Base-by-base conservation (phyloP, 1,140 invertebrate genomes). In the Heliconius eleuchia region DNA sequence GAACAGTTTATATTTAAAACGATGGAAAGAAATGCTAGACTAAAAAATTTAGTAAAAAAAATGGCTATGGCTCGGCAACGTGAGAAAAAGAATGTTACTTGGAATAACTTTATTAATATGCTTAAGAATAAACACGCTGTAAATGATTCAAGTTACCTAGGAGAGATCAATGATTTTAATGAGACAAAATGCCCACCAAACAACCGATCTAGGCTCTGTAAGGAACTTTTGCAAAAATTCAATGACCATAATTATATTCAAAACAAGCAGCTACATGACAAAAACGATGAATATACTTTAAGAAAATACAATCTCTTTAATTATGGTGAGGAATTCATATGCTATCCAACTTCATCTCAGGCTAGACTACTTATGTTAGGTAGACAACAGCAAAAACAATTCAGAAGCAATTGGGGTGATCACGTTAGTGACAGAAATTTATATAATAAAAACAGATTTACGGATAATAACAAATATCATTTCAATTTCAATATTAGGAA, bases 91-190 rank as follows among this genome's bases (percentile, higher is more conserved):
- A 83, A 79, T 52, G 86, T 87, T 60, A 80, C 76, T 8, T 92
- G 88, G 88, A 90, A 92, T 81, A 89, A 90, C 66, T 91, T 88
- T 76, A 91, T 93, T 42, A 89, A 89, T 76, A 83, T 86, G 55
- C 76, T 93, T 55, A 88, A 87, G 78, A 87, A 85, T 75, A 91
- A 89, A 81, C 88, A 93, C 50, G 70, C 72, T 8, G 74, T 73
- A 66, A 46, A 79, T 34, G 80, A 85, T 52, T 71, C 46, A 70
- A 46, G 74, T 3, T 34, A 73, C 18, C 70, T 79, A 71, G 76
- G 83, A 57, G 74, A 80, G 16, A 85, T 83, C 30, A 82, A 88
- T 18, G 82, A 88, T 73, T 82, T 74, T 52, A 86, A 82, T 66
- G 83, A 83, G 4, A 81, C 77, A 7, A 83, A 82, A 4, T 84